phyloP scores from a whole-genome alignment of 2,113 vertebrate genomes.

The Jacana jacana region DNA sequence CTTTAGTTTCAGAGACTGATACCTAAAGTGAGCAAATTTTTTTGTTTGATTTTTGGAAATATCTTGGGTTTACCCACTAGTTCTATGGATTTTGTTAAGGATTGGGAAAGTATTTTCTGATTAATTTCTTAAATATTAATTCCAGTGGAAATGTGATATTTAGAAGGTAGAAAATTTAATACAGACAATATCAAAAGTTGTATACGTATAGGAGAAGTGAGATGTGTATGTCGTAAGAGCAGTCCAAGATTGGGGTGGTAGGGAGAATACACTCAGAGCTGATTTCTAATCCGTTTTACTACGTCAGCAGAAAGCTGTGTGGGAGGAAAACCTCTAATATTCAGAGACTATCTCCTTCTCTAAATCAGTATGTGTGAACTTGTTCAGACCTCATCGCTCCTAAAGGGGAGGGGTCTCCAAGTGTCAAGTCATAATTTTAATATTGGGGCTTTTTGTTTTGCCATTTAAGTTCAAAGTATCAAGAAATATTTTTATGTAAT shows the following conservation, averaged over 20 bases:
- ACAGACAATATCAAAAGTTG: background rate
- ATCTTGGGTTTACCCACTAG: background rate
- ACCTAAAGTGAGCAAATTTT: fast-evolving
- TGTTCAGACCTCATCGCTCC: background rate
- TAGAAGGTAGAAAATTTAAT: background rate
- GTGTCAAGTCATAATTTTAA: background rate
- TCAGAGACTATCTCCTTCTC: background rate
- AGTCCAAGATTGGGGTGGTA: background rate
- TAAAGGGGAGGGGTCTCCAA: background rate
- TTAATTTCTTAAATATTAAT: background rate
- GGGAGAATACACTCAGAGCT: background rate
- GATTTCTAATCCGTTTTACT: background rate
- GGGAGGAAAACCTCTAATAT: background rate
- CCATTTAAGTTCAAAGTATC: background rate
- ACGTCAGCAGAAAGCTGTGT: background rate
- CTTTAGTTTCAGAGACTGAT: background rate
- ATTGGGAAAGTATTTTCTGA: background rate
- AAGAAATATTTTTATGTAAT: background rate
- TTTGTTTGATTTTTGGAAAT: background rate
- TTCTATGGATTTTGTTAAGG: background rate
- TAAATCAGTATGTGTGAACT: background rate
- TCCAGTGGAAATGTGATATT: background rate
- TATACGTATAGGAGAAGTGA: background rate
- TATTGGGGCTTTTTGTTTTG: background rate
- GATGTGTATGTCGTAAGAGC: background rate